Evolutionary conservation across 2,113 vertebrate genomes (phyloP).

Genomic region (Myanophis thanlyinensis): DNA sequence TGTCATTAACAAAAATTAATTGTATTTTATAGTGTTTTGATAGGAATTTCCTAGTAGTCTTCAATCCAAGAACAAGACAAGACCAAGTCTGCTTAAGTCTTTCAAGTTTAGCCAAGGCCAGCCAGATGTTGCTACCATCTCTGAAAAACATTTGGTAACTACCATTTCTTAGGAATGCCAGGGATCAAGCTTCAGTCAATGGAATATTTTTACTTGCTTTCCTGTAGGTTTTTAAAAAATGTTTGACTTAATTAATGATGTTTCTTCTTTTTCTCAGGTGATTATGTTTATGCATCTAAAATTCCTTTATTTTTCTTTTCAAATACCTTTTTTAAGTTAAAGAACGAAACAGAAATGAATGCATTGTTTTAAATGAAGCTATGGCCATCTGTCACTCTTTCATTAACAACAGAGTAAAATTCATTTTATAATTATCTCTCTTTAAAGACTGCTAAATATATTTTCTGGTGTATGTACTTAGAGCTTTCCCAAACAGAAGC

Average conservation of each 20-base stretch:
- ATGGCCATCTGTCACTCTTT: conserved; percentile 4
- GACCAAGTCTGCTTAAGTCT: not conserved
- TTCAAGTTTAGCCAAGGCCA: not conserved
- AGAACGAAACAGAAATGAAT: conserved; percentile 1
- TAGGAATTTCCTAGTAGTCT: not conserved
- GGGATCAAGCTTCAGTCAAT: not conserved
- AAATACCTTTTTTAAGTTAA: conserved; percentile 1
- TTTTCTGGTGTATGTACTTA: not conserved
- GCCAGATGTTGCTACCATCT: not conserved
- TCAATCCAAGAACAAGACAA: not conserved
- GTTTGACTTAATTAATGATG: not conserved
- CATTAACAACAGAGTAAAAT: not conserved
- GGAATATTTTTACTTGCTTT: not conserved
- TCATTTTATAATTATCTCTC: not conserved
- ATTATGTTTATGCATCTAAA: not conserved
- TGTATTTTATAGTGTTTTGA: not conserved
- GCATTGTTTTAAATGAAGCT: conserved; percentile 6
- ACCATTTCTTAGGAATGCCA: not conserved
- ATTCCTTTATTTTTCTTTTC: not conserved
- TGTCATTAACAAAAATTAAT: not conserved
- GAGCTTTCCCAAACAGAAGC: not conserved
- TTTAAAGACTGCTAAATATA: not conserved
- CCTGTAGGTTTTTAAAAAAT: not conserved
- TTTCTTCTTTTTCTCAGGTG: not conserved
- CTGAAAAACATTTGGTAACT: not conserved